Evolutionary conservation across 1,140 invertebrate genomes (phyloP).

Genomic region (Ceratina australensis): DNA sequence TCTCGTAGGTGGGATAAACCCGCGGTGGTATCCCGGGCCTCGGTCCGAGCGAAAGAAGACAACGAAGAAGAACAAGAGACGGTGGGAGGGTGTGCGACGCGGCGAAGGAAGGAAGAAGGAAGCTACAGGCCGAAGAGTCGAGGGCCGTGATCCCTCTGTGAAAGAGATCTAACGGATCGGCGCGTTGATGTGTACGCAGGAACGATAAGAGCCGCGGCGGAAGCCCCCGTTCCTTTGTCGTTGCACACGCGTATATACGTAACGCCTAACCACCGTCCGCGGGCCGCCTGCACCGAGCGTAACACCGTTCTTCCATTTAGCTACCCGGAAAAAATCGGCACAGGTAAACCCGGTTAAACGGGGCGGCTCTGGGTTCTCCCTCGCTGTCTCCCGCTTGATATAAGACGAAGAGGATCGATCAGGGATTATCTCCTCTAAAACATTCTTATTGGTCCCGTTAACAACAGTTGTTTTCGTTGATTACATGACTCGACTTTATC

Average conservation of each 20-base stretch:
- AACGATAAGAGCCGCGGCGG: constrained; percentile 57
- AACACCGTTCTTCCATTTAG: constrained; percentile 77
- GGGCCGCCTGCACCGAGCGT: constrained; percentile 39
- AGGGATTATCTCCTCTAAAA: neutral
- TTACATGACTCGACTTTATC: neutral
- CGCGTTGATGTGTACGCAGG: constrained; percentile 50
- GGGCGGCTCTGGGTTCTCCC: constrained; percentile 22
- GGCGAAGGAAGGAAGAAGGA: constrained; percentile 31
- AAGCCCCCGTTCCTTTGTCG: constrained; percentile 60
- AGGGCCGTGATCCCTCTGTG: constrained; percentile 51
- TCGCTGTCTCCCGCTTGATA: neutral
- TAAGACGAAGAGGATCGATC: neutral
- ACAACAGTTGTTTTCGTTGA: neutral
- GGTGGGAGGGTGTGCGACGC: neutral
- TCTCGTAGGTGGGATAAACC: constrained; percentile 63
- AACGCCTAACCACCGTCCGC: constrained; percentile 44
- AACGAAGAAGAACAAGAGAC: too few species aligned
- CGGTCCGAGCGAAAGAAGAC: constrained; percentile 42
- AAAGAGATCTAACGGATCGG: constrained; percentile 63
- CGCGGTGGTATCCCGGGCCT: constrained; percentile 42
- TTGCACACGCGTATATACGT: constrained; percentile 50
- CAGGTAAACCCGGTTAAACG: constrained; percentile 32
- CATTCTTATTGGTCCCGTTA: neutral
- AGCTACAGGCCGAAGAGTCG: constrained; percentile 58
- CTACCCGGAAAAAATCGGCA: constrained; percentile 65